Evolutionary conservation across 2,888 invertebrate genomes (phyloP).

Genomic region (Crepidodera aurea): DNA sequence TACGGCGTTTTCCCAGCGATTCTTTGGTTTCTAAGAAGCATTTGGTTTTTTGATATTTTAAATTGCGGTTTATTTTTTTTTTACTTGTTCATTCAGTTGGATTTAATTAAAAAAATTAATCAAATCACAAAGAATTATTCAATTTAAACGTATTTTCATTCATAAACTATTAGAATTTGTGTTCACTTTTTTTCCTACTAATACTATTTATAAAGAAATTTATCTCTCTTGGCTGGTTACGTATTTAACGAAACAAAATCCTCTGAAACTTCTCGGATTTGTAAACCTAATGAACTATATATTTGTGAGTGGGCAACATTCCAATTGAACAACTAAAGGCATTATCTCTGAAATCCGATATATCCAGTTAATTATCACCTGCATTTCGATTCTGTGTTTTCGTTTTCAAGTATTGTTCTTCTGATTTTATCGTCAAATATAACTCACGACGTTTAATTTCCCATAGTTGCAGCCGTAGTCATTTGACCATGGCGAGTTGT

Average conservation of each 20-base stretch:
- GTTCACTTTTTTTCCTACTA: too few relatives aligned
- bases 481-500: conserved; percentile 41
- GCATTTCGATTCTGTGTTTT: conserved; percentile 44
- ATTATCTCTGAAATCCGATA: conserved; percentile 32
- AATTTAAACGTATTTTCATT: too few relatives aligned
- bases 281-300: conserved; percentile 1
- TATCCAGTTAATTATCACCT: conserved; percentile 45
- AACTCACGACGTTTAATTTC: conserved; percentile 50
- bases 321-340: background rate
- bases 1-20: too few relatives aligned
- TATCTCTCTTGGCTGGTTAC: too few relatives aligned
- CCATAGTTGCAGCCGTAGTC: conserved; percentile 42
- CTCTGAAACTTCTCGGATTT: background rate
- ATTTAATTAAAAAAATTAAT: too few relatives aligned
- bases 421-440: conserved; percentile 47
- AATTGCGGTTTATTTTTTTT: too few relatives aligned
- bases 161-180: too few relatives aligned
- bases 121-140: too few relatives aligned
- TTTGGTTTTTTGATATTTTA: too few relatives aligned
- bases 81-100: too few relatives aligned
- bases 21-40: too few relatives aligned
- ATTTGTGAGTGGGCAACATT: conserved; percentile 7
- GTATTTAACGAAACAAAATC: background rate
- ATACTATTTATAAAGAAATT: too few relatives aligned
- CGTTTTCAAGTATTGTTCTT: conserved; percentile 48